Evolutionary conservation across 2,113 vertebrate genomes (phyloP).

Genomic region (Phyllostomus hastatus): DNA sequence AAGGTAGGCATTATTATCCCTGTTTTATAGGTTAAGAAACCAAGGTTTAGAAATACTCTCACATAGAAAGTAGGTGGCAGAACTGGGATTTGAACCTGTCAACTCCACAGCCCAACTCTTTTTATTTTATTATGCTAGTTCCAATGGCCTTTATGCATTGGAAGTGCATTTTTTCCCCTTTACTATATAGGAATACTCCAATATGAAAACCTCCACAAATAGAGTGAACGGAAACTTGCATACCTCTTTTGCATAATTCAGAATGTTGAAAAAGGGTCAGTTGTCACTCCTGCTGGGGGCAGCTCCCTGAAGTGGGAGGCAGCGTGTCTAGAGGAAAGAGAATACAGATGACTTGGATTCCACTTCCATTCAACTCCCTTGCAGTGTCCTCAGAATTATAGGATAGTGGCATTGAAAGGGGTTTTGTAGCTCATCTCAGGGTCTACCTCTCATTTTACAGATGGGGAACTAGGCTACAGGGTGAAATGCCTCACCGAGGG

Average conservation of each 20-base stretch:
- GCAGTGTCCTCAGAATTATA: not conserved
- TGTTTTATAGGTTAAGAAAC: conserved; percentile 35
- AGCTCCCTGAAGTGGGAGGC: not conserved
- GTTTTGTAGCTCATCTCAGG: conserved; percentile 20
- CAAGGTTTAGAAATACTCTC: not conserved
- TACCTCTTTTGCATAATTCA: conserved; percentile 60
- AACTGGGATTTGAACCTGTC: conserved; percentile 4
- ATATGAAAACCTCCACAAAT: conserved; percentile 4
- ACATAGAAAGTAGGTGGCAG: not conserved
- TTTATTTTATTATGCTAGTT: not conserved
- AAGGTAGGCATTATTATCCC: not conserved
- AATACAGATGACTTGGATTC: not conserved
- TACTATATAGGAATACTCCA: conserved; percentile 14
- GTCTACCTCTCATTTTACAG: not conserved
- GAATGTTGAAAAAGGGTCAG: conserved; percentile 40
- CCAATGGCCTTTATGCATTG: not conserved
- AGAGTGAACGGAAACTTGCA: conserved; percentile 40
- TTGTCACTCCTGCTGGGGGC: not conserved
- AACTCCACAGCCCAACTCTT: not conserved
- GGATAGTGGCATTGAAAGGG: not conserved
- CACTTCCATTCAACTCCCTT: not conserved
- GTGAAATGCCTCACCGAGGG: not conserved
- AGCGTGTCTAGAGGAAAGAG: not conserved
- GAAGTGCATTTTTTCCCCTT: not conserved
- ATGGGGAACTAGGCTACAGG: not conserved